A percentile compares a stretch with the other conserved stretches of the same genome.
These are phyloP conservation scores for Erythrocercus mccallii DNA, from an alignment of 2,113 vertebrate genomes.

Conservation along the genomic window DNA sequence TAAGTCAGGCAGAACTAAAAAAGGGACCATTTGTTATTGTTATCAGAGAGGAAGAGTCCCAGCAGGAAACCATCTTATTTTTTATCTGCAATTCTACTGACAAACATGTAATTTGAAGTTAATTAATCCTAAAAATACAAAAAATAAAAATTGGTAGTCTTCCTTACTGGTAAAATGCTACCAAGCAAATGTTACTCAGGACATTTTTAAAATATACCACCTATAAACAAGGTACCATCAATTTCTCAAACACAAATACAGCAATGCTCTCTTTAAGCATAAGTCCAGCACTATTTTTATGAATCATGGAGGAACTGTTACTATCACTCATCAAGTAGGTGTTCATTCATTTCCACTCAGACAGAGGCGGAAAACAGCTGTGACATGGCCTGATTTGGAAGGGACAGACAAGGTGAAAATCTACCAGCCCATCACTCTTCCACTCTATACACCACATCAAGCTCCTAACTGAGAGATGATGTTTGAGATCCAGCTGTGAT, in stretches of 20 bases:
- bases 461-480: background rate
- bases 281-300: background rate
- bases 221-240: background rate
- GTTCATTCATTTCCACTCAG: background rate
- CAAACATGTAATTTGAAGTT: accelerated
- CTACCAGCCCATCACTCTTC: background rate
- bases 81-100: background rate
- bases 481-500: background rate
- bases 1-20: background rate
- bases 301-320: background rate
- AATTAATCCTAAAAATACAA: background rate
- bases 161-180: background rate
- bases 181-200: background rate
- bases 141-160: background rate
- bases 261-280: background rate
- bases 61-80: background rate
- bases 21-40: background rate
- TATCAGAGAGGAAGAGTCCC: background rate
- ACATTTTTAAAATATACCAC: background rate
- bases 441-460: background rate
- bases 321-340: background rate
- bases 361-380: background rate
- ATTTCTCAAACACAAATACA: background rate
- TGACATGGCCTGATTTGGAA: background rate
- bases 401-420: background rate